Evolutionary conservation across 2,797 vertebrate species (phyloP).

Genomic region (Xenentodon cancila): DNA sequence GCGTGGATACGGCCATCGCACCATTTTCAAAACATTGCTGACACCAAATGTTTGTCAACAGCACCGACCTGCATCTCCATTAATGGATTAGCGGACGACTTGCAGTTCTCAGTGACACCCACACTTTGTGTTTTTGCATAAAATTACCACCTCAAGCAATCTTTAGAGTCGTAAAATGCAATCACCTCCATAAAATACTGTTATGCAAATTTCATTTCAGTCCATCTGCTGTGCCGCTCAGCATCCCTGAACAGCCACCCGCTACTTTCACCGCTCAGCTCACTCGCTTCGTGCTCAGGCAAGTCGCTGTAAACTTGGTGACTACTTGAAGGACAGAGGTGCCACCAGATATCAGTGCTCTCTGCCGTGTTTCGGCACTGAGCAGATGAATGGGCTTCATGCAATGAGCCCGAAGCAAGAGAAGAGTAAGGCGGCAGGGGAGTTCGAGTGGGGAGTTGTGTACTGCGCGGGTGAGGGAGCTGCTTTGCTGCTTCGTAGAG

Average conservation of each 20-base stretch:
- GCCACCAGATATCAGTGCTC: slow-evolving; percentile 71
- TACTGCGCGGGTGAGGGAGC: slow-evolving; percentile 11
- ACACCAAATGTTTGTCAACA: slow-evolving; percentile 6
- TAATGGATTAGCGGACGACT: slow-evolving; percentile 11
- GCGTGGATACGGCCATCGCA: too few relatives aligned
- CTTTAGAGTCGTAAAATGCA: slow-evolving; percentile 46
- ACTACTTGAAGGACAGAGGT: slow-evolving; percentile 55
- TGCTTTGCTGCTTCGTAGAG: slow-evolving; percentile 41
- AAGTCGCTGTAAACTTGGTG: slow-evolving; percentile 37
- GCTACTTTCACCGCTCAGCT: slow-evolving; percentile 18
- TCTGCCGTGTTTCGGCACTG: slow-evolving; percentile 69
- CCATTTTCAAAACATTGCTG: not conserved
- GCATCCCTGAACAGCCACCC: slow-evolving; percentile 6
- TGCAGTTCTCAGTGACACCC: slow-evolving; percentile 12
- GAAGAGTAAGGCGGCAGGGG: slow-evolving; percentile 36
- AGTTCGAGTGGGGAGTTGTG: slow-evolving; percentile 25
- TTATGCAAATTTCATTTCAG: slow-evolving; percentile 42
- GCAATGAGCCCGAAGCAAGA: slow-evolving; percentile 67
- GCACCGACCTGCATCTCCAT: slow-evolving; percentile 22
- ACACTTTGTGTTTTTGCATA: slow-evolving; percentile 32
- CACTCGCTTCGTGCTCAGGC: slow-evolving; percentile 38
- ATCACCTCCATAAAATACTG: slow-evolving; percentile 32
- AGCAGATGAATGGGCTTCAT: slow-evolving; percentile 75
- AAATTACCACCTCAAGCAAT: slow-evolving; percentile 31
- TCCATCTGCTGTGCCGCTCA: slow-evolving; percentile 14